phyloP scores from a whole-genome alignment of 2,888 invertebrate genomes.

The Tenthredo distinguenda region DNA sequence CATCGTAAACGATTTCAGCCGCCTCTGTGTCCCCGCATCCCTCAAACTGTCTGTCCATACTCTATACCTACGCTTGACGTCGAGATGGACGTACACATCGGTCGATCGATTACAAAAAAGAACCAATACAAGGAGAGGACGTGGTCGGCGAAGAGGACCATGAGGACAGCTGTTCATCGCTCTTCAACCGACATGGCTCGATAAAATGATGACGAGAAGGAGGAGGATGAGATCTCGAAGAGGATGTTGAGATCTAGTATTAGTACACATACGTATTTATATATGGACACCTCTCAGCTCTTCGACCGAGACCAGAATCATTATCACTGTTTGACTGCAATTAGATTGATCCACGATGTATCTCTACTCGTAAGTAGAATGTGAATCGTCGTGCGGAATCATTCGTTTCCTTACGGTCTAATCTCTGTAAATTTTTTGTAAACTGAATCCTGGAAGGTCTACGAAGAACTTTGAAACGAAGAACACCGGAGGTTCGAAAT shows the following conservation, averaged over 20 bases:
- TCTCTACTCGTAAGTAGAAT: background rate
- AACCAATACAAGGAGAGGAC: background rate
- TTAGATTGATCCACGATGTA: background rate
- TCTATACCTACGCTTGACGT: background rate
- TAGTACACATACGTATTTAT: background rate
- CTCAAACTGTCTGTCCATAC: constrained; percentile 2
- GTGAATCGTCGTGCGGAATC: background rate
- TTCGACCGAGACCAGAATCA: background rate
- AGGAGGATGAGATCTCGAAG: background rate
- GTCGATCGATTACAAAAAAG: constrained; percentile 25
- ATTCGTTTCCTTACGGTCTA: background rate
- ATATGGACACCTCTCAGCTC: background rate
- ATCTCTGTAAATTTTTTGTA: background rate
- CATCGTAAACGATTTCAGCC: constrained; percentile 18
- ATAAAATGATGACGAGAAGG: constrained; percentile 10
- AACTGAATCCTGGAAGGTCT: too few relatives aligned
- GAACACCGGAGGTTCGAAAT: too few relatives aligned
- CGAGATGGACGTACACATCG: constrained; percentile 19
- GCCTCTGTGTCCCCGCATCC: background rate
- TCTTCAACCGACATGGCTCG: constrained; percentile 20
- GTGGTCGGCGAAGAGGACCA: constrained; percentile 11
- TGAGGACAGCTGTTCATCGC: constrained; percentile 18
- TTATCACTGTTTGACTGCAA: background rate
- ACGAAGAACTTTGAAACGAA: too few relatives aligned
- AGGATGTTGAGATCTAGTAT: background rate